Base-by-base conservation (phyloP, 2,113 vertebrate genomes). In the Blennius ocellaris region DNA sequence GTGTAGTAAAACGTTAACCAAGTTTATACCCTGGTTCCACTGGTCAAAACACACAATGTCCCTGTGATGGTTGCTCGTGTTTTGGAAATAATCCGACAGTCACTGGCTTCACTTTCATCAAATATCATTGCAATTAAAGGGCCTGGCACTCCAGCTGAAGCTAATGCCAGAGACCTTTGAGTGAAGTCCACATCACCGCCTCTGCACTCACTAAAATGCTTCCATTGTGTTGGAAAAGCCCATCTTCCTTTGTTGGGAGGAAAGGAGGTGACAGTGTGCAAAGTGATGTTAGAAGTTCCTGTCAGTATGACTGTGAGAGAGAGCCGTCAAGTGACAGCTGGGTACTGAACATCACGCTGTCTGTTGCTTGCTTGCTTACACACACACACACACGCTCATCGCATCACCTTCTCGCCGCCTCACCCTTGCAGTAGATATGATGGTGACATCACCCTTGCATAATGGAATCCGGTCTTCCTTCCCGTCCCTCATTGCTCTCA, bases 391-490 rank as follows among this genome's bases (percentile, higher is more conserved):
- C 14, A 1, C 52, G n/a, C 45, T 61, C 59, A 8, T 70, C 65
- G 14, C 75, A 36, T 75, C 80, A 86, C 78, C 80, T 87, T 78
- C 60, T 80, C n/a, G 21, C 75, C 56, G 76, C 66, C 69, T 72
- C 73, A 7, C 59, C 69, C 71, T 11, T 69, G 59, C 48, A 50
- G 15, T 73, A 62, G 68, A 84, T 70, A n/a, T 15, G 21, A 16
- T 17, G 7, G 44, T 89, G 84, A 89, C 87, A 81, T 88, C 84
- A 82, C 68, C 74, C 67, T 58, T 38, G 15, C 54, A 57, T 76
- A 80, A 90, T 84, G 86, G 63, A 72, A 81, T 82, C 68, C 66
- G 50, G 53, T 76, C 78, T 61, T 81, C 64, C 68, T 76, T 67
- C 40, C 73, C 38, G 30, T 59, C 69, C 55, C 38, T 68, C 65